Evolutionary conservation across 64 coral and sea anemone genomes (phyloP).

Genomic region (Montipora foliosa): DNA sequence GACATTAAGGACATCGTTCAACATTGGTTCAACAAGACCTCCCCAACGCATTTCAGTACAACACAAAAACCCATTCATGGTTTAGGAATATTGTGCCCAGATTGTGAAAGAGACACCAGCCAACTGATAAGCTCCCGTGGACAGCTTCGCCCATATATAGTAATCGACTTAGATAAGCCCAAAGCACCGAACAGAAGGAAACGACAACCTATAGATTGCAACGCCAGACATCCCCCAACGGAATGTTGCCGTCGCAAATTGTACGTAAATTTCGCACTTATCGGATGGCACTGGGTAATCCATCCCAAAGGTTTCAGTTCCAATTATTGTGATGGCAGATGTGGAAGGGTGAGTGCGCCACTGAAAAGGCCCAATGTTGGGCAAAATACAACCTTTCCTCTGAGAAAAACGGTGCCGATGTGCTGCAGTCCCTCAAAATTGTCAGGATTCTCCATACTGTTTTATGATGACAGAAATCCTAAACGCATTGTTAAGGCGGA

Average conservation of each 20-base stretch:
- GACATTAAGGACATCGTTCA: conserved; percentile 25
- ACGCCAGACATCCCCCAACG: background rate
- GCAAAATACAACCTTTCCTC: background rate
- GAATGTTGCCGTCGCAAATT: background rate
- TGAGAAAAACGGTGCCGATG: background rate
- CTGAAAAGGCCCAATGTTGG: no score
- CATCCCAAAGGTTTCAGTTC: background rate
- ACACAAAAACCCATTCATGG: background rate
- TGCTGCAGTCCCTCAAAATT: conserved; percentile 12
- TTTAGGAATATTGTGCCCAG: conserved; percentile 2
- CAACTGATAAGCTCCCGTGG: conserved; percentile 23
- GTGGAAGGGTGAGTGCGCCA: background rate
- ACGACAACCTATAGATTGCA: background rate
- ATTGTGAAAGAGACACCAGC: background rate
- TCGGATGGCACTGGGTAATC: conserved; percentile 28
- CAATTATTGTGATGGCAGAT: background rate
- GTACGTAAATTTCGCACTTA: conserved; percentile 5
- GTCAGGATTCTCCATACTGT: background rate
- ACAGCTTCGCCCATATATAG: conserved; percentile 6
- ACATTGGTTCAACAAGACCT: conserved; percentile 31
- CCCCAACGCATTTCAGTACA: background rate
- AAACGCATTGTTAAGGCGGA: background rate
- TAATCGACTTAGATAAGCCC: conserved; percentile 33
- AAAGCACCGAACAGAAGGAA: background rate
- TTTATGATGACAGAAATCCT: background rate